Percentiles rank a stretch among this genome's conserved stretches.
Conservation (phyloP, 2,797 vertebrate species). For the Pangasius larnaudii region DNA sequence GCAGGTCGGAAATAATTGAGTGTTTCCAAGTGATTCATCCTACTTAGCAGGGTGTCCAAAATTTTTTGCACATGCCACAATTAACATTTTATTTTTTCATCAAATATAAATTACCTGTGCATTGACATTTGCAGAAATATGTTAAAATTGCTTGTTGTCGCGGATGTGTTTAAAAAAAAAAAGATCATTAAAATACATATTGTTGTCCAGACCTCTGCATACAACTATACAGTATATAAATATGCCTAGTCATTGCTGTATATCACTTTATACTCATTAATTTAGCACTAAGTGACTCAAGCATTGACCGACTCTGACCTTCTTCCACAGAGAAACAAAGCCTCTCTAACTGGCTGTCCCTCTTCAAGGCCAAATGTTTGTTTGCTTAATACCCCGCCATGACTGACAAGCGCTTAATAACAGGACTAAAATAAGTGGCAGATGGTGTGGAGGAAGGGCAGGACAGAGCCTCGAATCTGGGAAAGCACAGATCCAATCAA, state of each 20-base stretch:
- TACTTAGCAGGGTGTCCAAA: no score
- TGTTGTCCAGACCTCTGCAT: no score
- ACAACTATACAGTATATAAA: not conserved
- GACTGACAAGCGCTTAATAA: conserved; percentile 43
- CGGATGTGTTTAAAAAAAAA: no score
- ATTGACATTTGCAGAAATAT: no score
- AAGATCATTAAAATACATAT: no score
- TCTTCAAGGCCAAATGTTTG: not conserved
- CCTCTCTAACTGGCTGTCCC: not conserved
- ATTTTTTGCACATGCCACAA: no score
- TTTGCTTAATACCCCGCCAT: conserved; percentile 12
- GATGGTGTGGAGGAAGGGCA: conserved; percentile 46
- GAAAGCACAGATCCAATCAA: conserved; percentile 71
- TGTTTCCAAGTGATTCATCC: no score
- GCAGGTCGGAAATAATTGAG: no score
- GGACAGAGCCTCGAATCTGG: conserved; percentile 52
- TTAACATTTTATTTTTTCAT: no score
- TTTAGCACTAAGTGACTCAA: not conserved
- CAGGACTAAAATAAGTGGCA: conserved; percentile 20
- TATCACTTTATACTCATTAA: not conserved
- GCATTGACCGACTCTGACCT: not conserved
- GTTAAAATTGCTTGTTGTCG: no score
- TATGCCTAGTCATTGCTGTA: not conserved
- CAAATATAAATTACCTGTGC: no score
- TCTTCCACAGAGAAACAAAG: conserved; percentile 9